These are phyloP conservation scores for Zoanthus solanderi DNA, from an alignment of 92 coral and sea anemone species.

Conservation along the genomic window DNA sequence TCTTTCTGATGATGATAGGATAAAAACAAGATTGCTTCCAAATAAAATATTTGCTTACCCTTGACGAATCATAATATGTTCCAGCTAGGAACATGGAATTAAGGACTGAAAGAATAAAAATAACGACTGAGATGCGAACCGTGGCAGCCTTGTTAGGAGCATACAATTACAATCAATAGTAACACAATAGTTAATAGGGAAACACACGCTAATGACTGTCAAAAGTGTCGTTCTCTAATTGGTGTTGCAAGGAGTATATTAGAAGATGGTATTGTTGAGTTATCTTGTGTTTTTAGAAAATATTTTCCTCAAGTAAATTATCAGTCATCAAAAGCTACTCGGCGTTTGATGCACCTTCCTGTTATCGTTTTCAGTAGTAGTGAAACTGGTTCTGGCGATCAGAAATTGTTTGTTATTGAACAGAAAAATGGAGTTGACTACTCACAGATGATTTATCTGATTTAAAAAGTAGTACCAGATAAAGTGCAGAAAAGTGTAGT, in stretches of 20 bases:
- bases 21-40: too few species aligned
- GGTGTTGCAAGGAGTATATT: slow-evolving; percentile 35
- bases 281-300: slow-evolving; percentile 30
- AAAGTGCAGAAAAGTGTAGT: slow-evolving; percentile 16
- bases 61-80: too few species aligned
- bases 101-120: too few species aligned
- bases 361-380: slow-evolving; percentile 31
- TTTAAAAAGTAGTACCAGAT: slow-evolving; percentile 14
- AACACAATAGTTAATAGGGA: background rate
- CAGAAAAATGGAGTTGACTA: slow-evolving; percentile 37
- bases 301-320: slow-evolving; percentile 34
- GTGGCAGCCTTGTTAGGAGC: too few species aligned
- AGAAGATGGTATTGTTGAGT: slow-evolving; percentile 28
- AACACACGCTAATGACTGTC: slow-evolving; percentile 23
- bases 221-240: slow-evolving; percentile 17
- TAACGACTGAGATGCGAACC: too few species aligned
- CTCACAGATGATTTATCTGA: slow-evolving; percentile 7
- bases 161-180: too few species aligned
- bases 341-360: slow-evolving; percentile 43
- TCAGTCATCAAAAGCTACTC: slow-evolving; percentile 41
- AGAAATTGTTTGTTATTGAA: slow-evolving; percentile 41
- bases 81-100: too few species aligned
- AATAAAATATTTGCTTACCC: too few species aligned
- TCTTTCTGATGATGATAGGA: too few species aligned
- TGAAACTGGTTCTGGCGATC: background rate